phyloP scores from a whole-genome alignment of 2,113 vertebrate genomes.

The Cephalophus harveyi region DNA sequence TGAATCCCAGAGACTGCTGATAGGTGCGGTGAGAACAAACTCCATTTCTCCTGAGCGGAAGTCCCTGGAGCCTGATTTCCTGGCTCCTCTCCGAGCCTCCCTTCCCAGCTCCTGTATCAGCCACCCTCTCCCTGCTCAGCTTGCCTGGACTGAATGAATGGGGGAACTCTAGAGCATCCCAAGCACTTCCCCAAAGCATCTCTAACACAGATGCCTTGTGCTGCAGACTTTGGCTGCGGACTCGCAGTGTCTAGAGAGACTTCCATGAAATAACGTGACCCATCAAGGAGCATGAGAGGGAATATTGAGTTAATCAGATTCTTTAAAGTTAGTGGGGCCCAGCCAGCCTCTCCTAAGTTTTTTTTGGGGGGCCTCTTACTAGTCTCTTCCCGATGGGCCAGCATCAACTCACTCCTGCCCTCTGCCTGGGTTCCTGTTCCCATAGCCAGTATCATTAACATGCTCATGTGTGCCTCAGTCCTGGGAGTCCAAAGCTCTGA shows the following conservation, averaged over 20 bases:
- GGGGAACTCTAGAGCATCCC: background rate
- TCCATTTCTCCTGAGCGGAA: background rate
- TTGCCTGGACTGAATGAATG: background rate
- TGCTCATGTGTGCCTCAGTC: too few relatives aligned
- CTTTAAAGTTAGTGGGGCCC: background rate
- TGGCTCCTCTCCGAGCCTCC: too few relatives aligned
- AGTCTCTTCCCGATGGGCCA: background rate
- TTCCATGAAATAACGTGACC: too few relatives aligned
- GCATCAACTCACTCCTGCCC: accelerated
- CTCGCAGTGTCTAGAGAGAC: background rate
- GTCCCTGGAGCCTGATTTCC: background rate
- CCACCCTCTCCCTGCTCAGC: background rate
- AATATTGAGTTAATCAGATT: background rate
- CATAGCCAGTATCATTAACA: background rate
- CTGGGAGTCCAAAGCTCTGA: background rate
- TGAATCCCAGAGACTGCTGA: background rate
- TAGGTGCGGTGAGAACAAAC: accelerated
- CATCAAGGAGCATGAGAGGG: background rate
- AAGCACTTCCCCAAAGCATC: background rate
- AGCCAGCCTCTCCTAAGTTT: too few relatives aligned
- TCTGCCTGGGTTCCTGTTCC: background rate
- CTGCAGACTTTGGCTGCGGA: background rate
- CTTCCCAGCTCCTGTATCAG: background rate
- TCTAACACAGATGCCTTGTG: background rate
- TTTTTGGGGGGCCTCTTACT: accelerated